These are phyloP conservation scores for Deroptyus accipitrinus DNA, from an alignment of 2,113 vertebrate genomes.

Conservation along the genomic window DNA sequence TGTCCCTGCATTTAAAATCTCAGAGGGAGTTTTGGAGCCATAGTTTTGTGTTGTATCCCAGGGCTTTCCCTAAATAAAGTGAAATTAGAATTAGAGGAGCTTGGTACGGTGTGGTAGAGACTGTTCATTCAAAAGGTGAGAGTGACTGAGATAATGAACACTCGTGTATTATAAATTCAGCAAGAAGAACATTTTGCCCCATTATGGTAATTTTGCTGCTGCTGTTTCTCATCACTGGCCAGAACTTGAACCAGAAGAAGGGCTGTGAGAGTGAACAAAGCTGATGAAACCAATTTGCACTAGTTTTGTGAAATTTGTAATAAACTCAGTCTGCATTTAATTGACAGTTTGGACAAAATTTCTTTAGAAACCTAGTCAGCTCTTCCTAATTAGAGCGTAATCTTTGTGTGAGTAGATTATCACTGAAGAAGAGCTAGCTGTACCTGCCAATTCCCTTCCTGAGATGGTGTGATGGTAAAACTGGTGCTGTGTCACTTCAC, in stretches of 20 bases:
- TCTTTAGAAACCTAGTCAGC: not conserved
- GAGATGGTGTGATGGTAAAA: rapidly evolving
- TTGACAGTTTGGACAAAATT: not conserved
- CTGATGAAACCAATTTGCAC: not conserved
- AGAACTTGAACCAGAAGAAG: not conserved
- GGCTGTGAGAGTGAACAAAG: not conserved
- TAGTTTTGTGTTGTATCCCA: not conserved
- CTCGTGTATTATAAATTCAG: not conserved
- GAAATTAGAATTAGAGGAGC: not conserved
- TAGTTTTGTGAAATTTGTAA: not conserved
- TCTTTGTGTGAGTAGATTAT: not conserved
- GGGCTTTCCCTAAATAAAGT: not conserved
- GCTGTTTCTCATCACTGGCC: not conserved
- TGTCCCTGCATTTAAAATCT: not conserved
- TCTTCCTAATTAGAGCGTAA: not conserved
- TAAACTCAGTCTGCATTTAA: not conserved
- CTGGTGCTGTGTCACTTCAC: not conserved
- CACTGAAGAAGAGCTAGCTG: not conserved
- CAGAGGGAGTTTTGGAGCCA: not conserved
- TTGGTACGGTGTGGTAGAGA: not conserved
- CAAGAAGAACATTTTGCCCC: not conserved
- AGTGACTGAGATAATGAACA: not conserved
- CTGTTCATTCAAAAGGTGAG: not conserved
- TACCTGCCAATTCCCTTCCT: not conserved
- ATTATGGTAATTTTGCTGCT: not conserved